These are phyloP conservation scores for Prionace glauca DNA, from an alignment of 2,797 vertebrate species.

Conservation along the genomic window DNA sequence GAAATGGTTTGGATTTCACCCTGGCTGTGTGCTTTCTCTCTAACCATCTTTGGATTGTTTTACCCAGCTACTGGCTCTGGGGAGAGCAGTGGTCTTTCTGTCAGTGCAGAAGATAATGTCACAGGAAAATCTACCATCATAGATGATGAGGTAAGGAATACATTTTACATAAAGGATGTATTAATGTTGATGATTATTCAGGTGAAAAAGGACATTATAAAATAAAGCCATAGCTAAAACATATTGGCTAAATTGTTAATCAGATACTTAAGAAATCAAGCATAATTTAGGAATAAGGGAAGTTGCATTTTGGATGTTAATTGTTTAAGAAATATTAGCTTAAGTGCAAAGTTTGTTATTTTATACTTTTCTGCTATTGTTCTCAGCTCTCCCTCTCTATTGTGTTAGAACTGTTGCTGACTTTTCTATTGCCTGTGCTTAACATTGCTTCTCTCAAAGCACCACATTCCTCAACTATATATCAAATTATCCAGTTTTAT, in stretches of 20 bases:
- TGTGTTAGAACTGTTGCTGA: background rate
- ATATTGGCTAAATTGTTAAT: background rate
- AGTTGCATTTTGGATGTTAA: background rate
- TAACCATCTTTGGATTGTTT: constrained; percentile 50
- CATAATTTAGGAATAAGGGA: background rate
- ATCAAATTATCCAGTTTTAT: constrained; percentile 30
- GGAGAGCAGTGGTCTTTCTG: constrained; percentile 39
- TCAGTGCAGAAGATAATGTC: background rate
- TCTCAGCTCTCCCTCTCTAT: background rate
- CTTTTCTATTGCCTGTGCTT: background rate
- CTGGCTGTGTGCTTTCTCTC: constrained; percentile 50
- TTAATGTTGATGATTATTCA: background rate
- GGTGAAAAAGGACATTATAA: background rate
- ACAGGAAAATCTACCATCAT: background rate
- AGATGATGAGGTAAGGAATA: background rate
- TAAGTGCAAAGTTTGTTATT: background rate
- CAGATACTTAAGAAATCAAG: background rate
- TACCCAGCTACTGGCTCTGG: constrained; percentile 45
- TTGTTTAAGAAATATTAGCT: background rate
- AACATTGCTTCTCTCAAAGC: background rate
- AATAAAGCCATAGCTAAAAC: background rate
- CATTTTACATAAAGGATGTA: background rate
- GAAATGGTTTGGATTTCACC: constrained; percentile 58
- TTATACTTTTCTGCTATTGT: background rate
- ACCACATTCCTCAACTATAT: background rate